phyloP scores from a whole-genome alignment of 1,140 invertebrate species.

The Drosophila insularis region DNA sequence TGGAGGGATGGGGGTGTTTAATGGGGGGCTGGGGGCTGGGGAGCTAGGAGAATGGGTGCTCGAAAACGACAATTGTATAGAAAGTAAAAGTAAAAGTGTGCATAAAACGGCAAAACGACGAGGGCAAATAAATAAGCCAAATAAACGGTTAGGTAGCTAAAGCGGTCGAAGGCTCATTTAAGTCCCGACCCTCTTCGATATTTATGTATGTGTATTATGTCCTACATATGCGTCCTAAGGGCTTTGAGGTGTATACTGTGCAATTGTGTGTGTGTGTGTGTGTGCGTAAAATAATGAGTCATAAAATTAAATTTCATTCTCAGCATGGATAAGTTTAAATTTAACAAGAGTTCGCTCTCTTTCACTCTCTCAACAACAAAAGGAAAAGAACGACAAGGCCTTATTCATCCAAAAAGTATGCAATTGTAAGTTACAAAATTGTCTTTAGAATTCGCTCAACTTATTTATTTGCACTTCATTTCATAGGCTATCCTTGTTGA shows the following conservation, averaged over 20 bases:
- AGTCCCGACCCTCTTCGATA: constrained; percentile 46
- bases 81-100: constrained; percentile 69
- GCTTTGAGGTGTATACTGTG: background rate
- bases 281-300: constrained; percentile 69
- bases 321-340: constrained; percentile 13
- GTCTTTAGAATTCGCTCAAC: no score
- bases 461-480: no score
- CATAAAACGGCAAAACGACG: constrained; percentile 51
- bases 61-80: constrained; percentile 56
- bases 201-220: constrained; percentile 34
- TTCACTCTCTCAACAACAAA: no score
- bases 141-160: constrained; percentile 48
- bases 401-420: background rate
- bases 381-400: no score
- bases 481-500: no score
- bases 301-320: constrained; percentile 72
- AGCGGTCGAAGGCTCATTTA: constrained; percentile 58
- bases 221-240: background rate
- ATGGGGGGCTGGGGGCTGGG: no score
- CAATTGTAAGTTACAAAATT: background rate
- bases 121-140: constrained; percentile 70
- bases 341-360: background rate
- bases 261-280: constrained; percentile 18
- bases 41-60: background rate
- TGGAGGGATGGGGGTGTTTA: background rate